Evolutionary conservation across 2,113 vertebrate genomes (phyloP).

Genomic region (Podilymbus podiceps): DNA sequence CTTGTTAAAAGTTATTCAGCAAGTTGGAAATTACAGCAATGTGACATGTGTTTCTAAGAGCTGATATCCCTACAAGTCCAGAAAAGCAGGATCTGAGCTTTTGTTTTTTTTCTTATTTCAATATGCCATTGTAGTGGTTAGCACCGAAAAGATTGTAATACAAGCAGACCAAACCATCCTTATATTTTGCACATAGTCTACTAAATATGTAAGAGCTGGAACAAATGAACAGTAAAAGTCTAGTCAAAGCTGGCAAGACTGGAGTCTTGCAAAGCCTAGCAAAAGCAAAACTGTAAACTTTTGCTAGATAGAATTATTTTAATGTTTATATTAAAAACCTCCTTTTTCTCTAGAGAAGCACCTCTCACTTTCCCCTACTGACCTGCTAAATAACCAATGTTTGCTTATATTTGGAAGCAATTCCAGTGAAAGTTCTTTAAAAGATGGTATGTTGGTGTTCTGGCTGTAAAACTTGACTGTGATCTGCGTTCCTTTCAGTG

Average conservation of each 20-base stretch:
- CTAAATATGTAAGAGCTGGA: neutral
- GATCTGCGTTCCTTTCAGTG: conserved; percentile 8
- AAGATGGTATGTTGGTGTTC: conserved; percentile 37
- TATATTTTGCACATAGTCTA: neutral
- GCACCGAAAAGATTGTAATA: neutral
- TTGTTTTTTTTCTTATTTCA: neutral
- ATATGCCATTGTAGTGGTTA: neutral
- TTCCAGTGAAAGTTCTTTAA: conserved; percentile 41
- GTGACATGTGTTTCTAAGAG: neutral
- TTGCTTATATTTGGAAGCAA: conserved; percentile 35
- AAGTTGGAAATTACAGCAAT: neutral
- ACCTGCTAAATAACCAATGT: conserved; percentile 52
- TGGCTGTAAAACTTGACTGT: conserved; percentile 44
- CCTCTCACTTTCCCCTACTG: neutral
- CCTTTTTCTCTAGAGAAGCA: neutral
- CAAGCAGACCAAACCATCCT: neutral
- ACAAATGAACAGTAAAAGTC: neutral
- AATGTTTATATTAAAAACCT: neutral
- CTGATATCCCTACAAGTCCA: neutral
- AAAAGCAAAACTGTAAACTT: neutral
- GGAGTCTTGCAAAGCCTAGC: neutral
- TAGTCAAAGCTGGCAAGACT: neutral
- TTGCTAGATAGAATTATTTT: neutral
- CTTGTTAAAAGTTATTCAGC: neutral
- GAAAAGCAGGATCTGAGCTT: neutral